Conservation (phyloP, 2,888 invertebrate genomes). For the Nebria brevicollis region DNA sequence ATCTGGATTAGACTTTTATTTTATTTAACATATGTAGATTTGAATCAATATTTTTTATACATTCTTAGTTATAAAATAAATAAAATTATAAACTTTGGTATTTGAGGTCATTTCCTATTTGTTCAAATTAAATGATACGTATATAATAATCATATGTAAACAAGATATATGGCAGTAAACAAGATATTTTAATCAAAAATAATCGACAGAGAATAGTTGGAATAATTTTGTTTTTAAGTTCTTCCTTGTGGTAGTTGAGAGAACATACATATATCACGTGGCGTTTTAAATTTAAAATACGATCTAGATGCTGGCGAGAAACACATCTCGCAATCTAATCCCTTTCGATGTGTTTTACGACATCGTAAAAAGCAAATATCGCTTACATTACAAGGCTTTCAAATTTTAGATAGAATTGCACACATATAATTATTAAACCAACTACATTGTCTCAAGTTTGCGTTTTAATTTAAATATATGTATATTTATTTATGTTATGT, state of each 20-base stretch:
- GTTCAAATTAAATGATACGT: too few relatives aligned
- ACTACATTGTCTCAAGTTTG: not conserved
- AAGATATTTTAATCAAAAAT: too few relatives aligned
- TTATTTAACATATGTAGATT: too few relatives aligned
- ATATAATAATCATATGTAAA: too few relatives aligned
- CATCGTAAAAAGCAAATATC: slow-evolving; percentile 36
- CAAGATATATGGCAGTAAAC: too few relatives aligned
- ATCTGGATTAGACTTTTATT: too few relatives aligned
- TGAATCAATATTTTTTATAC: too few relatives aligned
- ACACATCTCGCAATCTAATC: slow-evolving; percentile 32
- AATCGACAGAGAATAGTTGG: not conserved
- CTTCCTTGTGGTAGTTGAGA: not conserved
- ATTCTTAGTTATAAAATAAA: too few relatives aligned
- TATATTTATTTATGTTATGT: not conserved
- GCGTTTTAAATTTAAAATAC: not conserved
- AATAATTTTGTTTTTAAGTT: not conserved
- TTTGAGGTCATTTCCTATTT: too few relatives aligned
- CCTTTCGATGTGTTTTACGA: slow-evolving; percentile 36
- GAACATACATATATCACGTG: too few relatives aligned
- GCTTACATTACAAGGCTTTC: slow-evolving; percentile 42
- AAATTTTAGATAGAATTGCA: slow-evolving; percentile 42
- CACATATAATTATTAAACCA: not conserved
- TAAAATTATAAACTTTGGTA: too few relatives aligned
- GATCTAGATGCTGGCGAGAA: not conserved
- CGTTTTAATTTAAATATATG: not conserved